Conservation (phyloP, 23 tunicate species). For the Trididemnum miniatum region DNA sequence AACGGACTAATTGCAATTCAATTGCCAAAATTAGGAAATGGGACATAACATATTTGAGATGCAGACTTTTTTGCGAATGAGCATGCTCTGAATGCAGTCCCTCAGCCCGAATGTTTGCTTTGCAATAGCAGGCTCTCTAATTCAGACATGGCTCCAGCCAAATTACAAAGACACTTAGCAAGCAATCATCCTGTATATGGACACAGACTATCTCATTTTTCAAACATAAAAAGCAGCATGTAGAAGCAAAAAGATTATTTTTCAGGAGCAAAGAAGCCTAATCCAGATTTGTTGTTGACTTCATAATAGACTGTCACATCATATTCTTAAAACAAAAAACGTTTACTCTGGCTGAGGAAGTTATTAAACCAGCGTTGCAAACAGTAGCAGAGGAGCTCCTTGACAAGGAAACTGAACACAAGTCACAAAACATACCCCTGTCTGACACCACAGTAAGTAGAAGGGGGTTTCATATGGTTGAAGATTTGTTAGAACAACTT, state of each 20-base stretch:
- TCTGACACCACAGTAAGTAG: background rate
- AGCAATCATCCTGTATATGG: slow-evolving; percentile 11
- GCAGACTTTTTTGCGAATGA: slow-evolving; percentile 20
- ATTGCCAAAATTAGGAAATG: background rate
- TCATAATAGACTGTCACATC: slow-evolving; percentile 40
- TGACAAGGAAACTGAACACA: slow-evolving; percentile 48
- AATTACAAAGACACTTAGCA: slow-evolving; percentile 40
- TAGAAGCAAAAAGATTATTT: slow-evolving; percentile 38
- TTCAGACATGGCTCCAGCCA: slow-evolving; percentile 39
- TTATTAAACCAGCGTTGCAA: slow-evolving; percentile 49
- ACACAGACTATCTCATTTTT: no score
- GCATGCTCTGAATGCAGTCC: slow-evolving; percentile 19
- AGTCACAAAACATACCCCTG: slow-evolving; percentile 35
- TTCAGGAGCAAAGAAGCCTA: slow-evolving; percentile 21
- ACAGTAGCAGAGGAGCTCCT: slow-evolving; percentile 41
- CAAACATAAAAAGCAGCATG: slow-evolving; percentile 37
- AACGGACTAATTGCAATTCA: background rate
- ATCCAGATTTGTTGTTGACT: slow-evolving; percentile 40
- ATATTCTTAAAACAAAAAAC: background rate
- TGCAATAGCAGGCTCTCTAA: slow-evolving; percentile 28
- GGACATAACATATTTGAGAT: no score
- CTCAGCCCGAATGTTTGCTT: slow-evolving; percentile 54
- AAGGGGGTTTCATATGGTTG: slow-evolving; percentile 35
- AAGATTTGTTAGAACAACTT: slow-evolving; percentile 46
- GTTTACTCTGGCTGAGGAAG: slow-evolving; percentile 37